Conservation (phyloP, 2,888 invertebrate genomes). For the Unio pictorum region DNA sequence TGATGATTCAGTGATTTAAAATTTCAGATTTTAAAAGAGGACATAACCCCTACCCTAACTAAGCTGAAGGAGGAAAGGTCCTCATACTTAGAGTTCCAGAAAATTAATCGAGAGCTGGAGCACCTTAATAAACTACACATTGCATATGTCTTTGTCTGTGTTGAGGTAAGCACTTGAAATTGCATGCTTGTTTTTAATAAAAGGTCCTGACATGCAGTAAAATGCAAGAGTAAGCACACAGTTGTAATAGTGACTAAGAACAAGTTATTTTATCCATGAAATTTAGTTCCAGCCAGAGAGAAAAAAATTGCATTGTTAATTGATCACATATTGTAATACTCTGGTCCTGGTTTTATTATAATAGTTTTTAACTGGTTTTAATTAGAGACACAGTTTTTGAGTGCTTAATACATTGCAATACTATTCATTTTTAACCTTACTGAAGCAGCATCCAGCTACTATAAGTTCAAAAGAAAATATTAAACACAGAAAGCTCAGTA, state of each 20-base stretch:
- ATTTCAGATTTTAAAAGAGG: conserved; percentile 78
- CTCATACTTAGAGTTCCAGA: conserved; percentile 90
- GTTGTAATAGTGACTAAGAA: too few species aligned
- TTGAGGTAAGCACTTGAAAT: conserved; percentile 69
- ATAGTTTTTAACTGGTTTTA: background rate
- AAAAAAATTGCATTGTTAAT: too few species aligned
- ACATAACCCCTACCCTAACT: conserved; percentile 90
- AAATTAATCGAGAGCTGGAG: conserved; percentile 86
- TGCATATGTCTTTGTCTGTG: conserved; percentile 81
- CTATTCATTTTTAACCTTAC: too few species aligned
- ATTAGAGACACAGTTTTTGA: background rate
- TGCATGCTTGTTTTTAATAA: too few species aligned
- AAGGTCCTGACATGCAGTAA: too few species aligned
- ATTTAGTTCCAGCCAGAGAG: too few species aligned
- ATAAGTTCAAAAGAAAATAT: too few species aligned
- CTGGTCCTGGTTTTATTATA: background rate
- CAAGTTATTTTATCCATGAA: too few species aligned
- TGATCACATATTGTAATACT: too few species aligned
- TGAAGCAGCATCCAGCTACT: too few species aligned
- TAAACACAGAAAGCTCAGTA: too few species aligned
- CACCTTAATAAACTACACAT: conserved; percentile 82
- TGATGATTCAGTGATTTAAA: background rate
- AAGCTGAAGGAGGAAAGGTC: conserved; percentile 88
- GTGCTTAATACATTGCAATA: background rate
- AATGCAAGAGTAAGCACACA: too few species aligned